A percentile compares a stretch with the other conserved stretches of the same genome.
These are phyloP conservation scores for Drosophila paramelanica DNA, from an alignment of 2,888 invertebrate genomes.

Conservation along the genomic window DNA sequence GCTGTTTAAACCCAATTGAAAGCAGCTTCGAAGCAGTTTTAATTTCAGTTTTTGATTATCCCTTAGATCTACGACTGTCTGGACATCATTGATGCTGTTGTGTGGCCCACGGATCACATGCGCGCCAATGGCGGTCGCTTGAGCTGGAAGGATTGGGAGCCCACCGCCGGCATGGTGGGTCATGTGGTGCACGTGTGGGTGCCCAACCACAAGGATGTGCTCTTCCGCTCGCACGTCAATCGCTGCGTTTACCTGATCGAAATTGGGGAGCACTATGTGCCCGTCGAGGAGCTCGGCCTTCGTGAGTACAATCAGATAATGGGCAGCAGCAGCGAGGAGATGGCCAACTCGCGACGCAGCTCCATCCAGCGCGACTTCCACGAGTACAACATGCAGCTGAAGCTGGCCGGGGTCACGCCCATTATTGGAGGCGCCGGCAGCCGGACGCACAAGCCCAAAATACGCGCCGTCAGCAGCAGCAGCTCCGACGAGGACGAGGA, in stretches of 20 bases:
- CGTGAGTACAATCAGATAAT: conserved; percentile 85
- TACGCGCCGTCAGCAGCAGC: conserved; percentile 82
- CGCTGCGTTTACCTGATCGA: conserved; percentile 96
- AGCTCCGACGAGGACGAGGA: conserved; percentile 76
- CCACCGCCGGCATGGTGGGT: conserved; percentile 96
- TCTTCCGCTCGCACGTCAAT: conserved; percentile 95
- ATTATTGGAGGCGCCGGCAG: conserved; percentile 55
- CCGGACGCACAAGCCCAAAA: conserved; percentile 61
- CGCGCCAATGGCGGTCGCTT: conserved; percentile 93
- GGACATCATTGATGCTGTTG: conserved; percentile 94
- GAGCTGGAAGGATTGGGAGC: conserved; percentile 96
- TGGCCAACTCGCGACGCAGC: conserved; percentile 72
- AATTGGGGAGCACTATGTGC: conserved; percentile 96
- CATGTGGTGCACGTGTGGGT: conserved; percentile 97
- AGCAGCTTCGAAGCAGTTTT: too few relatives aligned
- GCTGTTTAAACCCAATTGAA: too few relatives aligned
- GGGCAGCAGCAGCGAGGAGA: conserved; percentile 73
- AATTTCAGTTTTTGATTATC: not conserved
- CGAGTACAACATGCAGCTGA: conserved; percentile 70
- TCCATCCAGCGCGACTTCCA: conserved; percentile 76
- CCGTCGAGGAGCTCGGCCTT: conserved; percentile 95
- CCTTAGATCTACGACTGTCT: conserved; percentile 93
- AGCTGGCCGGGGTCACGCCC: conserved; percentile 72
- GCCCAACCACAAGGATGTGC: conserved; percentile 95
- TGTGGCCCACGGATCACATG: conserved; percentile 97